Conservation (phyloP, 2,113 vertebrate genomes). For the Mustelus asterias region DNA sequence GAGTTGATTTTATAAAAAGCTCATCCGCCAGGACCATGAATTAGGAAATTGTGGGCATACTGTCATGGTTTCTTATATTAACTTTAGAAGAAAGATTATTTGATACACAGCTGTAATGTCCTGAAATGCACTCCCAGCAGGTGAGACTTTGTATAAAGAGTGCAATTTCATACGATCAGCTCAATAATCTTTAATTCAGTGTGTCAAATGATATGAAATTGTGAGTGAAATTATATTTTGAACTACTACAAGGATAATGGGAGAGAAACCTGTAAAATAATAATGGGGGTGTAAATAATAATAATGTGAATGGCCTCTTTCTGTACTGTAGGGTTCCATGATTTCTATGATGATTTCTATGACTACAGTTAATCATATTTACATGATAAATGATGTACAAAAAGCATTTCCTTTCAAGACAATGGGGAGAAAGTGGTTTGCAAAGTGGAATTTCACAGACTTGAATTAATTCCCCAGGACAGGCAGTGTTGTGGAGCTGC, state of each 20-base stretch:
- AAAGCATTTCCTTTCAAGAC: background rate
- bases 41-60: background rate
- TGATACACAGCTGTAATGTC: background rate
- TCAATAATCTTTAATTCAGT: background rate
- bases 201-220: background rate
- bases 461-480: too few relatives aligned
- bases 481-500: too few relatives aligned
- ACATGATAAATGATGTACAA: background rate
- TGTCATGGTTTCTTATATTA: background rate
- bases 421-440: background rate
- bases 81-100: background rate
- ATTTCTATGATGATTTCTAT: too few relatives aligned
- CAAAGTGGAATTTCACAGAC: background rate
- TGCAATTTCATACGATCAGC: background rate
- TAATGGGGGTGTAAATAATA: too few relatives aligned
- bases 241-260: background rate
- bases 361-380: constrained; percentile 9
- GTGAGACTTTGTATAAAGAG: background rate
- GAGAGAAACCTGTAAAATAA: background rate
- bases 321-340: too few relatives aligned
- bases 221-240: background rate
- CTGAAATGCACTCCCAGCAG: background rate
- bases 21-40: background rate
- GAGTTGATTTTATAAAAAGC: background rate
- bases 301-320: too few relatives aligned